Evolutionary conservation across 2,888 invertebrate species (phyloP).

Genomic region (Orgyia antiqua): DNA sequence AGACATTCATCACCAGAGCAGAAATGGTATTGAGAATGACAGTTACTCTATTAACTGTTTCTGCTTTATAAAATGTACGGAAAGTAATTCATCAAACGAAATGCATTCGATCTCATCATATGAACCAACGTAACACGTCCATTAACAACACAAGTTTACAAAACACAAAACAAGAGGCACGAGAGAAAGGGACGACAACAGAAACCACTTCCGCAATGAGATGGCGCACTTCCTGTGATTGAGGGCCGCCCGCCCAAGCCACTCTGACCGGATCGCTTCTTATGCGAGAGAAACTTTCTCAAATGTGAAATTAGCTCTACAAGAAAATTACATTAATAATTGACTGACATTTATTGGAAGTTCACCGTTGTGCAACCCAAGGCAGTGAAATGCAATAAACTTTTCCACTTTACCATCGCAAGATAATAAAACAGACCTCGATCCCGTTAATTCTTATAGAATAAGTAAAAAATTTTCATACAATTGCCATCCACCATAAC

Average conservation of each 20-base stretch:
- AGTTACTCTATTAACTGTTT: too few species aligned
- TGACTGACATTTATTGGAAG: slow-evolving; percentile 7
- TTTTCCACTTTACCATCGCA: not conserved
- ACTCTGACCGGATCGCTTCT: slow-evolving; percentile 26
- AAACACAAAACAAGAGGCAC: slow-evolving; percentile 36
- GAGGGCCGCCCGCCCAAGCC: slow-evolving; percentile 48
- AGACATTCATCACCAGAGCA: too few species aligned
- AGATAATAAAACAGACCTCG: too few species aligned
- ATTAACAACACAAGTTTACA: slow-evolving; percentile 61
- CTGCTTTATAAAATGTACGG: too few species aligned
- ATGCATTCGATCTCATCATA: slow-evolving; percentile 56
- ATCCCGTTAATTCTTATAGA: too few species aligned
- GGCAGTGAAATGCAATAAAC: not conserved
- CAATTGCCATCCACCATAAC: too few species aligned
- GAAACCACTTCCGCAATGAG: slow-evolving; percentile 79
- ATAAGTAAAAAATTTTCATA: too few species aligned
- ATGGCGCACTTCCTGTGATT: slow-evolving; percentile 79
- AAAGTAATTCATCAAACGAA: slow-evolving; percentile 52
- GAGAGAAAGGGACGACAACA: slow-evolving; percentile 61
- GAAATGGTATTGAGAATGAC: too few species aligned
- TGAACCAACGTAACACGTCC: slow-evolving; percentile 47
- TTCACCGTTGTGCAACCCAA: not conserved
- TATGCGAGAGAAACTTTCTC: slow-evolving; percentile 25
- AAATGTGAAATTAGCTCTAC: slow-evolving; percentile 30
- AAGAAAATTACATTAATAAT: slow-evolving; percentile 23